phyloP scores from a whole-genome alignment of 2,113 vertebrate species.

The Leiothrix lutea region DNA sequence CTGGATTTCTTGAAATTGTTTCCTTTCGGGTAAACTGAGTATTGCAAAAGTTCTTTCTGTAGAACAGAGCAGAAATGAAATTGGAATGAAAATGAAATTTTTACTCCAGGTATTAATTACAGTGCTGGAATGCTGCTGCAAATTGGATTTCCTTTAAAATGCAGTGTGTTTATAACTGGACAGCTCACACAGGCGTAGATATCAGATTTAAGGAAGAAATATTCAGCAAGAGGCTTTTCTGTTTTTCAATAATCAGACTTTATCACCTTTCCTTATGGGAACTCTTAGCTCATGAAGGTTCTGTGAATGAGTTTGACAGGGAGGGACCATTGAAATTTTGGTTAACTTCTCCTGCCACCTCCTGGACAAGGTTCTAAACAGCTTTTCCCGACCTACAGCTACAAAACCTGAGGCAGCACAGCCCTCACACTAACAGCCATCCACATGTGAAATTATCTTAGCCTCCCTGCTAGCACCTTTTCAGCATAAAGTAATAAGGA shows the following conservation, averaged over 20 bases:
- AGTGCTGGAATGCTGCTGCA: not conserved
- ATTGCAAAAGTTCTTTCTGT: not conserved
- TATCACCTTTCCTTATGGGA: not conserved
- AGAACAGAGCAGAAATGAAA: not conserved
- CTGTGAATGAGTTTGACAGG: too few species aligned
- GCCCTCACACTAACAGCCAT: not conserved
- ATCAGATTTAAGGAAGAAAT: not conserved
- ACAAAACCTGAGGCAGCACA: not conserved
- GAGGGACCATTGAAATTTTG: not conserved
- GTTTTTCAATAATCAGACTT: not conserved
- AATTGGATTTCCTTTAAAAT: not conserved
- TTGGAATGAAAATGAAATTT: not conserved
- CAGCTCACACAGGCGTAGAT: rapidly evolving
- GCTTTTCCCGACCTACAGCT: not conserved
- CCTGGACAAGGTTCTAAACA: slow-evolving; percentile 20
- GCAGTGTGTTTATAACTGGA: not conserved
- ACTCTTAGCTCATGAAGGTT: not conserved
- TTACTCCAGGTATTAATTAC: not conserved
- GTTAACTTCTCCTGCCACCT: slow-evolving; percentile 75
- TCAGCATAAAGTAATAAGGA: not conserved
- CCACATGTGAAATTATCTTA: not conserved
- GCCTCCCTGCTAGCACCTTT: not conserved
- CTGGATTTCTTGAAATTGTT: not conserved
- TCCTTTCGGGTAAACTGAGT: rapidly evolving
- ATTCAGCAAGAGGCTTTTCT: not conserved